Evolutionary conservation across 1,140 invertebrate genomes (phyloP), one percentile per base, ranked within the genome.

Genomic region (Helicoverpa armigera): DNA sequence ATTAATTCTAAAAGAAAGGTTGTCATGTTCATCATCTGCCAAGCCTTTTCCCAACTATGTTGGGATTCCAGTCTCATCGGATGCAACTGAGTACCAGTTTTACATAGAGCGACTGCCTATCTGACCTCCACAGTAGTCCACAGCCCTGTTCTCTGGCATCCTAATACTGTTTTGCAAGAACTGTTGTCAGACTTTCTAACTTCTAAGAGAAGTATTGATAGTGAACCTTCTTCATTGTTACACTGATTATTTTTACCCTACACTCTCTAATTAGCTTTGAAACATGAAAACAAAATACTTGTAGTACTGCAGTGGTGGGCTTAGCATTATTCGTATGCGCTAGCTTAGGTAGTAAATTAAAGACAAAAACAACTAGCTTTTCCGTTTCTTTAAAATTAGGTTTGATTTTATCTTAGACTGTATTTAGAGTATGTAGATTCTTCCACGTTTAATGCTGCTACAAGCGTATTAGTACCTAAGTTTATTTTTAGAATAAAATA

Each of bases 261-360:
- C 29, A 35, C 14, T 23, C 51, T 35, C 69, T 13, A 31, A 72
- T 72, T 72, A 72, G 29, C n/a, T n/a, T 72, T 4, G 29, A 12
- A 72, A 72, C 65, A 69, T 56, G 51, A 16, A 72, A 72, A 72
- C 12, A 16, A 70, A 72, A 72, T 72, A 72, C 69, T 54, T 54
- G 69, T 54, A 54, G 53, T 51, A 35, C 69, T 56, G 51, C 51
- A 13, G 23, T 54, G 14, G 51, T 72, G 69, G 12, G 69, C 51
- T 72, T 35, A 72, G 9, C 18, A 72, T 56, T 72, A 56, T 72
- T 56, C 56, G 69, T 72, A 53, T 72, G 69, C 69, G 54, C 51
- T 72, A 53, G 69, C 69, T 72, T 56, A 35, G 7, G 7, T 35
- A 72, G 69, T 72, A 72, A 72, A 56, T 72, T 72, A 72, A 72